Evolutionary conservation across 2,113 vertebrate species (phyloP), one percentile per base, ranked within the genome.

Genomic region (Pelecanoides urinatrix): DNA sequence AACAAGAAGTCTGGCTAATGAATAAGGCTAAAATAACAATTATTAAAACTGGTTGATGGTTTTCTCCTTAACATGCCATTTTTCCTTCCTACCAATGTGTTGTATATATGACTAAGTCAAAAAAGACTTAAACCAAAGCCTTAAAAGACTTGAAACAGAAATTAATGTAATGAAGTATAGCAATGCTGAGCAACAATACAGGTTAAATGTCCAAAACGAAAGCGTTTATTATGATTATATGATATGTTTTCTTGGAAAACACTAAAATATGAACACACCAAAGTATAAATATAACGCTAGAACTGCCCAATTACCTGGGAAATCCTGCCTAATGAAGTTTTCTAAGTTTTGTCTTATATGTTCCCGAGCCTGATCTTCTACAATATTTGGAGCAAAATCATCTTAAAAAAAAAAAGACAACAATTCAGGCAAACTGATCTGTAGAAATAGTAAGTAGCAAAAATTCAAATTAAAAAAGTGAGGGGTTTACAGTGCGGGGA

Each of bases 291-390:
- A 62, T 9, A 25, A 81, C 73, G 36, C 19, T 8, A 63, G 23
- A 80, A 70, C 14, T 55, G n/a, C 20, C 16, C 66, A n/a, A 38
- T 98, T 97, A 99, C 99, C 99, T 96, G 98, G 95, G 97, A 99
- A 99, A 82, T 99, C 98, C 44, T 97, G 97, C 73, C 94, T 98
- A 97, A 99, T 98, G 80, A 99, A 99, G 59, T 81, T 95, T 98
- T 99, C 99, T 93, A 99, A 96, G 93, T 98, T 99, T 95, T 98
- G 98, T 42, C 99, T 97, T 96, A 99, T 99, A 96, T 98, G 90
- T 89, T 99, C 99, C 93, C 99, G 98, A 70, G 99, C 98, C 44
- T 98, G 97, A 80, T 98, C 98, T 96, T 99, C 99, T 91, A 98
- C 45, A 47, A 92, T 89, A 93, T 97, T 99, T 95, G 99, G 98